A percentile compares a stretch with the other conserved stretches of the same genome.
These are phyloP conservation scores for Glossophaga mutica DNA, from an alignment of 2,797 vertebrate species.

Conservation along the genomic window DNA sequence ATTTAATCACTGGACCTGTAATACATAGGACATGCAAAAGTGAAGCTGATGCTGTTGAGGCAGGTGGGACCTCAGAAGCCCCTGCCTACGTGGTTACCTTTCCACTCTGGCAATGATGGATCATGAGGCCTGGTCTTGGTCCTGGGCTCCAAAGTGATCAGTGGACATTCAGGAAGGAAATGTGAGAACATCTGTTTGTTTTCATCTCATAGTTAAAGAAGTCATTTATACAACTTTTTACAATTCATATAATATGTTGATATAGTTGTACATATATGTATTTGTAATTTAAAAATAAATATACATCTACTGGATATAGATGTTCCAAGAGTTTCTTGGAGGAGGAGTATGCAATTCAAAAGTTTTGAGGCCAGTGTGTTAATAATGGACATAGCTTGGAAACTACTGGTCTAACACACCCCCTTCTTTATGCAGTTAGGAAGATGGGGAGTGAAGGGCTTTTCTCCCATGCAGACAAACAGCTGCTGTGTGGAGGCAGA, in stretches of 20 bases:
- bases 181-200: neutral
- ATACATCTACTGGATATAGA: neutral
- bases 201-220: neutral
- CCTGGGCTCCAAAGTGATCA: neutral
- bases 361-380: neutral
- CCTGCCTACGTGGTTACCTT: accelerated
- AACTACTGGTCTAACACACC: neutral
- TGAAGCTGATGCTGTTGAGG: no score
- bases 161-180: neutral
- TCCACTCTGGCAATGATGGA: accelerated
- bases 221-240: neutral
- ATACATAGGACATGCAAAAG: neutral
- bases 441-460: neutral
- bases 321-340: neutral
- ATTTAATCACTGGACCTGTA: neutral
- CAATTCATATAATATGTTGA: neutral
- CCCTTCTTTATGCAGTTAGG: neutral
- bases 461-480: accelerated
- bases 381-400: neutral
- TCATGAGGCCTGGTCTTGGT: accelerated
- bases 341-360: neutral
- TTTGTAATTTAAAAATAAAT: neutral
- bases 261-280: neutral
- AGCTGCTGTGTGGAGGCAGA: neutral
- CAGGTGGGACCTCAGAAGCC: neutral